Evolutionary conservation across 2,888 invertebrate genomes (phyloP).

Genomic region (Pandemis cinnamomeana): DNA sequence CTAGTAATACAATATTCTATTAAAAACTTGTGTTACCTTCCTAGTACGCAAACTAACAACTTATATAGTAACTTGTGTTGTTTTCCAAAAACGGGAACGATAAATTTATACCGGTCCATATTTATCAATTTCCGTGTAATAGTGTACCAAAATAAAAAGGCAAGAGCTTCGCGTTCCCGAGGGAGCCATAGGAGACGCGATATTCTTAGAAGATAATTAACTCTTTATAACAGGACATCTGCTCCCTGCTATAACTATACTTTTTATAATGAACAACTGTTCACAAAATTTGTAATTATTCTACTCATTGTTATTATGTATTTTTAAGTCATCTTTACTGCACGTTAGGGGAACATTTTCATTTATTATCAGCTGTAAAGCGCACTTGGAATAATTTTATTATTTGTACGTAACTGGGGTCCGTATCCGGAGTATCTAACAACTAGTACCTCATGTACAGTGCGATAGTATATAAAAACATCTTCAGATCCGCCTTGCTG

Average conservation of each 20-base stretch:
- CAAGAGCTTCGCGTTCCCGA: conserved; percentile 62
- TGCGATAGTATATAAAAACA: too few relatives aligned
- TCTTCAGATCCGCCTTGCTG: too few relatives aligned
- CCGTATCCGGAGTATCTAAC: too few relatives aligned
- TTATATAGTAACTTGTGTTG: background rate
- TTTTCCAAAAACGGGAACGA: background rate
- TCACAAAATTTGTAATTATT: conserved; percentile 47
- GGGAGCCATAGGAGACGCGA: conserved; percentile 66
- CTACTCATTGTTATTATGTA: conserved; percentile 28
- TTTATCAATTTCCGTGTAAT: conserved; percentile 53
- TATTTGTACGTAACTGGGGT: background rate
- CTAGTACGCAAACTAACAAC: too few relatives aligned
- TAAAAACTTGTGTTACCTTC: too few relatives aligned
- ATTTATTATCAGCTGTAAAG: conserved; percentile 22
- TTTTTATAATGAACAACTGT: conserved; percentile 53
- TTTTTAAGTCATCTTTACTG: conserved; percentile 33
- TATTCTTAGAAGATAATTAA: conserved; percentile 81
- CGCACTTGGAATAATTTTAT: conserved; percentile 5
- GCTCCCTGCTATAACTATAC: conserved; percentile 65
- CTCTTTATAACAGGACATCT: conserved; percentile 80
- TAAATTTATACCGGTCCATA: conserved; percentile 34
- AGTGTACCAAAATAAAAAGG: conserved; percentile 61
- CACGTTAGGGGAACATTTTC: conserved; percentile 21
- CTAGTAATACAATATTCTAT: too few relatives aligned
- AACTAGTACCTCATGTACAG: too few relatives aligned